These are phyloP conservation scores for Tragelaphus buxtoni DNA, from an alignment of 2,113 vertebrate genomes.

Conservation along the genomic window DNA sequence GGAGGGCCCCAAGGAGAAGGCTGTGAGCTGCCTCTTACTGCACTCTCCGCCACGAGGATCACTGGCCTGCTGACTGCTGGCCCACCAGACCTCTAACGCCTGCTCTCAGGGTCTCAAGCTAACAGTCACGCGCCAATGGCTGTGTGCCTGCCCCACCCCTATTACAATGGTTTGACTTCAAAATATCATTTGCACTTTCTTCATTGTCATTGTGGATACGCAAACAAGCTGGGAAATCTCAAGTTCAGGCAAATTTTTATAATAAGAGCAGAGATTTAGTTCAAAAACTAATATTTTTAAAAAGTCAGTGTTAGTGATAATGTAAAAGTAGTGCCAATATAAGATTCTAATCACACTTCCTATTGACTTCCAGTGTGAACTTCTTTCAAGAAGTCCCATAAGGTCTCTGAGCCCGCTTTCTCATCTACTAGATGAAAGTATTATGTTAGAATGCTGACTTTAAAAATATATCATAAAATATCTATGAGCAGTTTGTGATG, in stretches of 20 bases:
- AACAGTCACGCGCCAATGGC: accelerated
- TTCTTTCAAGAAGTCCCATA: not conserved
- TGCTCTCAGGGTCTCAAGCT: not conserved
- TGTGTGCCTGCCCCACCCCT: not conserved
- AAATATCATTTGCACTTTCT: not conserved
- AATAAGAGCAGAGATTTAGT: not conserved
- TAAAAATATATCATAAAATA: not conserved
- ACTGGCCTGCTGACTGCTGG: not conserved
- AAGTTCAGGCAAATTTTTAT: not conserved
- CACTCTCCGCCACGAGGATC: not conserved
- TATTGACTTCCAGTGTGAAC: not conserved
- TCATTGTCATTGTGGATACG: not conserved
- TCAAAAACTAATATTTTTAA: not conserved
- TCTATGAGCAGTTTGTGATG: not conserved
- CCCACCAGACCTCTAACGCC: not conserved
- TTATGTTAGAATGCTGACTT: not conserved
- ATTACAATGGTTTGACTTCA: not conserved
- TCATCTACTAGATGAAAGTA: not conserved
- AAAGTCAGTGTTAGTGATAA: not conserved
- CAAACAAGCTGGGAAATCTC: not conserved
- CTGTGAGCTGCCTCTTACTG: not conserved
- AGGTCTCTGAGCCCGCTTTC: not conserved
- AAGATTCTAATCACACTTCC: not conserved
- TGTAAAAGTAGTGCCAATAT: not conserved
- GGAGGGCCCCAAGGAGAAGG: not conserved